Percentiles rank a stretch among this genome's conserved stretches.
These are phyloP conservation scores for Mesocentrotus franciscanus DNA, from an alignment of 53 echinoderm and acorn worm species.

Conservation along the genomic window DNA sequence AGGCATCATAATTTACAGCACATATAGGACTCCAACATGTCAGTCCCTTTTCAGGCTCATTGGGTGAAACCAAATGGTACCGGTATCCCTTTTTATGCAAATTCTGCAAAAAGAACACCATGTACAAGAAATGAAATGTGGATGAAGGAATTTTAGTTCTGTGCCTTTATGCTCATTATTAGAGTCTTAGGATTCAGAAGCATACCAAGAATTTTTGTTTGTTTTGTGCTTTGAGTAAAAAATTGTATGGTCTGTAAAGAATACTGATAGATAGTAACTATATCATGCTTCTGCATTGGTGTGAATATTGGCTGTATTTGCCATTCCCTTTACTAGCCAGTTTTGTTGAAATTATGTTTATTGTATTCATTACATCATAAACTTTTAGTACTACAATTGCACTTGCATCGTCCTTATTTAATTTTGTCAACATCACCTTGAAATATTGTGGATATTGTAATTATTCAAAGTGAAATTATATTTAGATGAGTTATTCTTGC, in stretches of 20 bases:
- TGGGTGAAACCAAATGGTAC: no score
- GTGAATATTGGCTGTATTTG: background rate
- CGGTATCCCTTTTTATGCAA: no score
- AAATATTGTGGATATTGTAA: constrained; percentile 2
- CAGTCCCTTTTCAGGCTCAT: no score
- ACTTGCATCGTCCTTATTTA: background rate
- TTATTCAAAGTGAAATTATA: constrained; percentile 15
- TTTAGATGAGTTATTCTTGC: background rate
- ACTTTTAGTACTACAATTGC: background rate
- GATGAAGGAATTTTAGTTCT: background rate
- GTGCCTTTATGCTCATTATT: background rate
- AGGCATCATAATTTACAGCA: no score
- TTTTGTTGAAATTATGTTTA: background rate
- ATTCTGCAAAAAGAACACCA: background rate
- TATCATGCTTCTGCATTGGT: background rate
- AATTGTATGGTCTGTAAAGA: background rate
- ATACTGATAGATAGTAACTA: background rate
- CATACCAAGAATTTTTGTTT: background rate
- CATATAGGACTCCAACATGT: no score
- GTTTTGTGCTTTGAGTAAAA: background rate
- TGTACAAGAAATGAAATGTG: background rate
- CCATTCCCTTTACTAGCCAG: background rate
- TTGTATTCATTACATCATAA: background rate
- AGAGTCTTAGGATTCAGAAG: background rate
- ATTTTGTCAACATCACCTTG: constrained; percentile 29